These are phyloP conservation scores for Junco hyemalis DNA, from an alignment of 2,113 vertebrate species.

Conservation along the genomic window DNA sequence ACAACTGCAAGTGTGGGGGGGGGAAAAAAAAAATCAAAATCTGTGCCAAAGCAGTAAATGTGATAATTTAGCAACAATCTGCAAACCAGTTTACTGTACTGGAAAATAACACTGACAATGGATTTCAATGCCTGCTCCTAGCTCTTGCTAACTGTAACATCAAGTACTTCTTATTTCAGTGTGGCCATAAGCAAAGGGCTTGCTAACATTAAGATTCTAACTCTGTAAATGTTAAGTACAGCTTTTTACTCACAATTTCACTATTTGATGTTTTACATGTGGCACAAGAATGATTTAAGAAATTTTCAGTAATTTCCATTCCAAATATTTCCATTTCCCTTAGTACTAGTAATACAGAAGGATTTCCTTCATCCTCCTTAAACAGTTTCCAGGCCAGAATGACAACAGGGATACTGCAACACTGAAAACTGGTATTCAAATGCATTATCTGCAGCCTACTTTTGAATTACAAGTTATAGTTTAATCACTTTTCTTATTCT, in stretches of 20 bases:
- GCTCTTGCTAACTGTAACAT: background rate
- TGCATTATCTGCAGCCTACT: background rate
- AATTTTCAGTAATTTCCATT: background rate
- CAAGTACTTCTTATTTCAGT: background rate
- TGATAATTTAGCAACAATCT: background rate
- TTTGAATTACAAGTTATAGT: background rate
- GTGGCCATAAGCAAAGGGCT: background rate
- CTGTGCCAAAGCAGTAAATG: background rate
- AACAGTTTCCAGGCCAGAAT: background rate
- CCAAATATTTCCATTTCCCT: background rate
- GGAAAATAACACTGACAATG: background rate
- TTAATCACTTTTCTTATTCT: background rate
- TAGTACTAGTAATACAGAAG: background rate
- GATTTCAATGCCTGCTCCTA: background rate
- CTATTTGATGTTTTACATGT: background rate
- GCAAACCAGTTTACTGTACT: background rate
- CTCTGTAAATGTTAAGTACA: background rate
- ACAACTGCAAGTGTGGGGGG: background rate
- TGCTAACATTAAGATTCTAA: background rate
- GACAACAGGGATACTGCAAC: background rate
- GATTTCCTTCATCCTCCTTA: background rate
- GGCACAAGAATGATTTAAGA: background rate
- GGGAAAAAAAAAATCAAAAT: background rate
- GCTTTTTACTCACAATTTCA: background rate
- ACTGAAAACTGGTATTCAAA: background rate